These are phyloP conservation scores for Erpetoichthys calabaricus DNA, from an alignment of 2,797 vertebrate species.

Conservation along the genomic window DNA sequence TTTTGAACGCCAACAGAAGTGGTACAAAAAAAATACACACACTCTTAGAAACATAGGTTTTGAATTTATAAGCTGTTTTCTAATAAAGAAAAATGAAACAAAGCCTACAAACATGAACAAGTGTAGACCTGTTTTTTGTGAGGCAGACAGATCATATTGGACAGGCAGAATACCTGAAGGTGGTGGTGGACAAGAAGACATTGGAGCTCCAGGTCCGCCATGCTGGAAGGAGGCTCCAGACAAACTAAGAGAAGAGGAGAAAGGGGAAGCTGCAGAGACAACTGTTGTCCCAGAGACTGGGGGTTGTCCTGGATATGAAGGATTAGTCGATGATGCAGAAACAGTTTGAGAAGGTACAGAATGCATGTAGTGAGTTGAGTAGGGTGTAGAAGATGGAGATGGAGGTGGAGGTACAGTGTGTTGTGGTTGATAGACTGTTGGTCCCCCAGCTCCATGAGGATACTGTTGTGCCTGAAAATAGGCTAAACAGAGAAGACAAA, in stretches of 20 bases:
- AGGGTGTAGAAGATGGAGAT: constrained; percentile 46
- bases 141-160: constrained; percentile 57
- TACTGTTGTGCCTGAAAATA: constrained; percentile 72
- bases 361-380: constrained; percentile 50
- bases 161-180: constrained; percentile 82
- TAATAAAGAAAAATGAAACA: no score
- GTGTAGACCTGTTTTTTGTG: constrained; percentile 72
- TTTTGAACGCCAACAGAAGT: no score
- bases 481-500: constrained; percentile 44
- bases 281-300: constrained; percentile 29
- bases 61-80: no score
- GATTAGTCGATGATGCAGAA: constrained; percentile 36
- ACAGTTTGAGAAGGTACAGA: constrained; percentile 37
- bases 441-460: constrained; percentile 61
- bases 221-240: constrained; percentile 76
- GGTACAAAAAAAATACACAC: no score
- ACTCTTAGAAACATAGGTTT: no score
- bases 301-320: constrained; percentile 41
- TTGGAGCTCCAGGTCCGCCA: constrained; percentile 79
- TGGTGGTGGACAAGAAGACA: constrained; percentile 63
- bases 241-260: constrained; percentile 45
- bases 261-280: constrained; percentile 32
- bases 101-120: neutral
- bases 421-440: constrained; percentile 71
- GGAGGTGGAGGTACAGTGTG: constrained; percentile 40